Evolutionary conservation across 1,140 invertebrate genomes (phyloP).

Genomic region (Aphelinus certus): DNA sequence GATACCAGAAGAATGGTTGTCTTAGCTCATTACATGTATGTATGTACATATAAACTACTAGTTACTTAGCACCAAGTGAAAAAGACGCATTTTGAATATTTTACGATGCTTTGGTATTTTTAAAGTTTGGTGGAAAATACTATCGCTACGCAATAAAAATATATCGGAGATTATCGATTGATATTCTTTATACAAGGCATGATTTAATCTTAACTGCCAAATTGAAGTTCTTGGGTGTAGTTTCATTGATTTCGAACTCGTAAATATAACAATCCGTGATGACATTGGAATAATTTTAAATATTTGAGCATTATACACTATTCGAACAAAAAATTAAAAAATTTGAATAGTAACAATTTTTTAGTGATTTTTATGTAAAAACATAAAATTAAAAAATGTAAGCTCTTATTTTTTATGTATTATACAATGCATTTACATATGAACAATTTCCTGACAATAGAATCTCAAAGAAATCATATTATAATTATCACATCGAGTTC

Average conservation of each 20-base stretch:
- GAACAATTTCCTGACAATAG: slow-evolving; percentile 36
- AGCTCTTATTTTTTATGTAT: slow-evolving; percentile 11
- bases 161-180: slow-evolving; percentile 4
- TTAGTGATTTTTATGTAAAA: background rate
- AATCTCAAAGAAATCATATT: slow-evolving; percentile 28
- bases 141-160: background rate
- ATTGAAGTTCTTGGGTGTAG: slow-evolving; percentile 1
- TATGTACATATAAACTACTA: too few species aligned
- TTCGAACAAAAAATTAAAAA: background rate
- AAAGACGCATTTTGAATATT: slow-evolving; percentile 1
- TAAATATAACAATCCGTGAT: too few species aligned
- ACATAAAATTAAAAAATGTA: slow-evolving; percentile 4
- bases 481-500: background rate
- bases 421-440: slow-evolving; percentile 11
- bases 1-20: too few species aligned
- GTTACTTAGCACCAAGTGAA: background rate
- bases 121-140: background rate
- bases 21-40: too few species aligned
- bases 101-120: background rate
- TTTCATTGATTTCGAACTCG: too few species aligned
- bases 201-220: slow-evolving; percentile 9
- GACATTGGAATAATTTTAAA: too few species aligned
- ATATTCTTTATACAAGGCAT: background rate
- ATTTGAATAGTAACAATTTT: background rate
- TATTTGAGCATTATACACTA: background rate